Conservation (phyloP, 2,113 vertebrate genomes). For the Silurus meridionalis region DNA sequence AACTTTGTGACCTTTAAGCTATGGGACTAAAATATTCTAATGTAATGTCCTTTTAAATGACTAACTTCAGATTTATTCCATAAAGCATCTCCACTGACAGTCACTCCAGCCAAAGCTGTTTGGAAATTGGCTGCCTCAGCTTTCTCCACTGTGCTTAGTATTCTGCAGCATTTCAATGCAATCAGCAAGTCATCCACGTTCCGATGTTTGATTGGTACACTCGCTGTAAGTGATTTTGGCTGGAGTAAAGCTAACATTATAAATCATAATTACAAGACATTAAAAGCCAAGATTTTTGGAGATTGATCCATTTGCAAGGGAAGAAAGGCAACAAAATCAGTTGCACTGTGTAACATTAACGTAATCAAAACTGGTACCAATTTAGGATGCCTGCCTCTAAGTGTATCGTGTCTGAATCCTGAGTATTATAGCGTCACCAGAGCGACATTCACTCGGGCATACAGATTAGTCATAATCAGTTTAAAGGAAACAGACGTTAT, state of each 20-base stretch:
- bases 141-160: conserved; percentile 21
- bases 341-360: conserved; percentile 33
- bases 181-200: conserved; percentile 39
- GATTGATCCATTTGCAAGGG: background rate
- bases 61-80: conserved; percentile 16
- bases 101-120: conserved; percentile 33
- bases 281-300: conserved; percentile 34
- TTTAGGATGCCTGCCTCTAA: background rate
- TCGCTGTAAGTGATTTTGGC: conserved; percentile 31
- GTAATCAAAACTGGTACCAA: conserved; percentile 15
- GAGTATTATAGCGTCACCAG: conserved; percentile 24
- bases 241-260: conserved; percentile 28
- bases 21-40: background rate
- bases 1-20: background rate
- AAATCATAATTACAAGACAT: conserved; percentile 42
- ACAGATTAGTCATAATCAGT: conserved; percentile 68
- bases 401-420: background rate
- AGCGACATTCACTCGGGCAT: conserved; percentile 61
- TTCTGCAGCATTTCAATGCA: conserved; percentile 13
- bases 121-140: conserved; percentile 31
- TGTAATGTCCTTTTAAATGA: conserved; percentile 1
- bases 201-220: conserved; percentile 16
- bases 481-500: conserved; percentile 60
- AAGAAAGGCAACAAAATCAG: conserved; percentile 23
- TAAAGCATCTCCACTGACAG: conserved; percentile 9